phyloP scores from a whole-genome alignment of 2,113 vertebrate genomes.

The Ctenodactylus gundi region DNA sequence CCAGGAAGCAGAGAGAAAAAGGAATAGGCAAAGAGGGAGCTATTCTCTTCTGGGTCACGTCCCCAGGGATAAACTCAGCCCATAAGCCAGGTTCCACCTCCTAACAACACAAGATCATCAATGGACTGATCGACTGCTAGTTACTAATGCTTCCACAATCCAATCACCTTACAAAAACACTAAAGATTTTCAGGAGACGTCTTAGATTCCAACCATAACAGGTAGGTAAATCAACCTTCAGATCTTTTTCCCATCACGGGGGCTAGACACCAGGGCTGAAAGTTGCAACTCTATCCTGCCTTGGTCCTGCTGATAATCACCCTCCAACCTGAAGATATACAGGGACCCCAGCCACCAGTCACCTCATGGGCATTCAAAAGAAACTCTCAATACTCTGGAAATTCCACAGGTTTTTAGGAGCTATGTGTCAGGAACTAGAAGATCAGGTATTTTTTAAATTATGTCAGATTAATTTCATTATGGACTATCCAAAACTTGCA shows the following conservation, averaged over 20 bases:
- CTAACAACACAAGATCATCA: no score
- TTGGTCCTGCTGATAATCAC: background rate
- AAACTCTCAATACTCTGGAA: background rate
- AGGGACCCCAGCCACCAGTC: background rate
- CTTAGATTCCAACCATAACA: no score
- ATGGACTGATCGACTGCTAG: no score
- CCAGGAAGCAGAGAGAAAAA: no score
- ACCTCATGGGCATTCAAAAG: background rate
- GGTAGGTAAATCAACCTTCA: background rate
- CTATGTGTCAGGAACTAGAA: background rate
- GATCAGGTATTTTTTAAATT: background rate
- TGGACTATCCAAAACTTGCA: background rate
- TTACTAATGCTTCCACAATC: no score
- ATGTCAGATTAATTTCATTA: background rate
- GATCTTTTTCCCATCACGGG: background rate
- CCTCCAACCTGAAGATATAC: background rate
- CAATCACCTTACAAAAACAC: no score
- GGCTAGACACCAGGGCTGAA: background rate
- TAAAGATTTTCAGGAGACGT: no score
- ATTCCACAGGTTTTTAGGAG: background rate
- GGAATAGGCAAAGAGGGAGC: no score
- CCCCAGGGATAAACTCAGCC: no score
- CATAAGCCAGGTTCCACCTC: no score
- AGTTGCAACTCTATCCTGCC: background rate
- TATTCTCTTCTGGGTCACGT: no score